Percentiles rank a stretch among this genome's conserved stretches.
Evolutionary conservation across 2,113 vertebrate genomes (phyloP).

Genomic region (Catharus bicknelli): DNA sequence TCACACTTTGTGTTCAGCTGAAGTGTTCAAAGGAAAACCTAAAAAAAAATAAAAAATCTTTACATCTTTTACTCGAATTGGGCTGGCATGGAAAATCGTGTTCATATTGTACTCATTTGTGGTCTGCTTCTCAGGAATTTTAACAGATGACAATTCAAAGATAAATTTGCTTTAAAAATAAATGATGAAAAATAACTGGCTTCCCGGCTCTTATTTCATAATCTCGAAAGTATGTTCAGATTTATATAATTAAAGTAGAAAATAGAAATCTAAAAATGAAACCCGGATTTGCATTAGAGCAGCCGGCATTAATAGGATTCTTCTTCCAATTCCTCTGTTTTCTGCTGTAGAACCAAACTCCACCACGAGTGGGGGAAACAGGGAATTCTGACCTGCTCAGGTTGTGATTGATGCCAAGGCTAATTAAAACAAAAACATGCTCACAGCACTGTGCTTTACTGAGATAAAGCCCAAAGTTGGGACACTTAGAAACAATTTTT

Average conservation of each 20-base stretch:
- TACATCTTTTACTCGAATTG: conserved; percentile 15
- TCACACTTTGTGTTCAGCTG: background rate
- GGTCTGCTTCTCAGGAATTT: conserved; percentile 60
- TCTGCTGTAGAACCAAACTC: background rate
- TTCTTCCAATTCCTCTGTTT: background rate
- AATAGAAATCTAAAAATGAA: conserved; percentile 60
- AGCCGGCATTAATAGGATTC: background rate
- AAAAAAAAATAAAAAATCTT: conserved; percentile 6
- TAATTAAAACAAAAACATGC: background rate
- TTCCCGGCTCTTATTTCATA: conserved; percentile 48
- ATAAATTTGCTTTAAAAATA: conserved; percentile 71
- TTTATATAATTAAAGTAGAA: conserved; percentile 65
- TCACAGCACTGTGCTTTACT: background rate
- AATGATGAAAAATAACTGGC: conserved; percentile 67
- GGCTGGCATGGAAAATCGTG: conserved; percentile 40
- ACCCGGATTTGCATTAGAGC: background rate
- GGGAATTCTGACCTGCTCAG: background rate
- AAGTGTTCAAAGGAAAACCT: conserved; percentile 31
- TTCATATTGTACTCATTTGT: conserved; percentile 69
- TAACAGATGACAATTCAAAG: conserved; percentile 68
- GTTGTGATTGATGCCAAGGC: background rate
- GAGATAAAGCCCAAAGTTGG: background rate
- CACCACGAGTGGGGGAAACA: background rate
- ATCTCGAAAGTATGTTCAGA: conserved; percentile 45
- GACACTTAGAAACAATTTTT: background rate